Base-by-base conservation (phyloP, 1,140 invertebrate species). In the Papilio aristodemus region DNA sequence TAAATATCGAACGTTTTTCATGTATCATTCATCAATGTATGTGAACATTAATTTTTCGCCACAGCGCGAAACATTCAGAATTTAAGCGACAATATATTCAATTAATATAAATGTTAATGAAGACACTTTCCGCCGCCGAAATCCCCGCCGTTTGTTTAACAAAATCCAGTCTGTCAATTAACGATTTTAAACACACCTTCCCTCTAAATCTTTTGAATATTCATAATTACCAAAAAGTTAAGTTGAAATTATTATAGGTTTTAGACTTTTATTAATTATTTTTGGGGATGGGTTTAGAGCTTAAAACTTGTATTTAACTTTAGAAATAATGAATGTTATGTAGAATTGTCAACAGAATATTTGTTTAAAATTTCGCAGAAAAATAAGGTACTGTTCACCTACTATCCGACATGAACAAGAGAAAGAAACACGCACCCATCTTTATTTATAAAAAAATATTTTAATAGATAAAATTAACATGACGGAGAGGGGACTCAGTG, bases 21-120 rank as follows among this genome's bases (percentile, higher is more conserved):
- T n/a, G n/a, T n/a, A n/a, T n/a, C n/a, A n/a, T n/a, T n/a, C n/a
- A n/a, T n/a, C n/a, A n/a, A n/a, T n/a, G n/a, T n/a, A n/a, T n/a
- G n/a, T 2, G 38, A 38, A 63, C 38, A 38, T 38, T n/a, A 39
- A 63, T 63, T 22, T 39, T 22, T 11, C 36, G n/a, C n/a, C n/a
- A n/a, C 38, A 17, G 60, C 5, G 38, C 60, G 60, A 25, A 63
- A 63, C 37, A 41, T 63, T 63, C 19, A 38, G 14, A 63, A 43
- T 63, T 39, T 4, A 17, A 38, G 73, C 75, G 74, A 79, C 78
- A 82, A 82, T 80, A 72, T 82, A 80, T 82, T 82, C 80, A 82
- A 82, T 82, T 79, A 82, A 80, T 82, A 79, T 80, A 82, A 78
- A 82, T 82, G 80, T 79, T 77, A 82, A 82, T 82, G 73, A 75